These are phyloP conservation scores for Toxotes jaculatrix DNA, from an alignment of 2,113 vertebrate species.

Conservation along the genomic window DNA sequence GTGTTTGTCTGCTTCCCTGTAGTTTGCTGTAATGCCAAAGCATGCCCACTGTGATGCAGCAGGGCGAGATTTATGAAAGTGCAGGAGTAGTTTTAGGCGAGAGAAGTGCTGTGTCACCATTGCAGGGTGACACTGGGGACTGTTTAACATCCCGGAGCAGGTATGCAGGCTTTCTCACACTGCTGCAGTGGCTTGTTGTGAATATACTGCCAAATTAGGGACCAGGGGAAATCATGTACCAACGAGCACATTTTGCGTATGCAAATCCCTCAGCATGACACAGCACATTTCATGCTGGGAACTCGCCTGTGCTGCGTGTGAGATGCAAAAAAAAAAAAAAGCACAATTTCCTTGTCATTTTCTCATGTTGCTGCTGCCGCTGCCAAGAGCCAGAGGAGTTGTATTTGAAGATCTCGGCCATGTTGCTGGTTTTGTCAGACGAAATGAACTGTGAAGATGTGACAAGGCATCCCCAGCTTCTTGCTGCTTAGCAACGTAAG, in stretches of 20 bases:
- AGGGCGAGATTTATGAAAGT: slow-evolving; percentile 67
- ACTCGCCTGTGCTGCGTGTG: not conserved
- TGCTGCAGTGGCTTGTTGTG: slow-evolving; percentile 48
- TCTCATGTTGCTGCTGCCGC: not conserved
- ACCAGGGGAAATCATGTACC: slow-evolving; percentile 8
- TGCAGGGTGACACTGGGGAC: slow-evolving; percentile 54
- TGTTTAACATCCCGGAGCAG: slow-evolving; percentile 47
- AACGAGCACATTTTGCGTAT: slow-evolving; percentile 27
- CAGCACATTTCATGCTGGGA: slow-evolving; percentile 35
- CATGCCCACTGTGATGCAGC: slow-evolving; percentile 51
- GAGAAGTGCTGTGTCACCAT: slow-evolving; percentile 75
- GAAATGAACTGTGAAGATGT: slow-evolving; percentile 15
- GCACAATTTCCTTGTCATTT: not conserved
- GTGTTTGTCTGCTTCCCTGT: not conserved
- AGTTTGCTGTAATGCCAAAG: slow-evolving; percentile 27
- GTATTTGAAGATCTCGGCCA: not conserved
- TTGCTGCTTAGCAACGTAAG: slow-evolving; percentile 79
- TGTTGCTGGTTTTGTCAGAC: slow-evolving; percentile 16
- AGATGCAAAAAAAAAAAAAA: slow-evolving; percentile 4
- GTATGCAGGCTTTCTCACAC: slow-evolving; percentile 20
- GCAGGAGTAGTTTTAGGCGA: slow-evolving; percentile 62
- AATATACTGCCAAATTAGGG: slow-evolving; percentile 18
- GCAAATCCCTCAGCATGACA: slow-evolving; percentile 49
- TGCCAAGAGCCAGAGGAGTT: not conserved
- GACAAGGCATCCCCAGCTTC: slow-evolving; percentile 76